These are phyloP conservation scores for Aphrophora alni DNA, from an alignment of 2,888 invertebrate species.

Conservation along the genomic window DNA sequence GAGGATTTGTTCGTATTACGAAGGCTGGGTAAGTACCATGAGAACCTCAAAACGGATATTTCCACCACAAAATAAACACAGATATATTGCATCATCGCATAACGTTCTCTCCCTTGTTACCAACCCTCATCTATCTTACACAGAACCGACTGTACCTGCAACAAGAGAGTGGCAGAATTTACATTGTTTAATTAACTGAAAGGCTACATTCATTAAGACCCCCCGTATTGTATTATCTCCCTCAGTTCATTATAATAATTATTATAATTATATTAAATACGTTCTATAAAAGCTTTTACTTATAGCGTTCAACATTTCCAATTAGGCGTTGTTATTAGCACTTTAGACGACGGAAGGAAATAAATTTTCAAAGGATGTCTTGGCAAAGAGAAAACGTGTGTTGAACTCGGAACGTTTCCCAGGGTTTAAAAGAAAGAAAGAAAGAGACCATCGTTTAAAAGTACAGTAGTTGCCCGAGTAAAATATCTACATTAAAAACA, in stretches of 20 bases:
- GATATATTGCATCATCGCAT: no score
- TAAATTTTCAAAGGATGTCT: background rate
- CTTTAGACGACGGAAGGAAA: background rate
- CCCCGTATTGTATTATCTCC: background rate
- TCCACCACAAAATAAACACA: no score
- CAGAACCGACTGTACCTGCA: background rate
- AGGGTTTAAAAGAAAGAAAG: background rate
- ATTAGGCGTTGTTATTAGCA: background rate
- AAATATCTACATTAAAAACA: no score
- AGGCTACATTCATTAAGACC: background rate
- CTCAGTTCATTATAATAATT: background rate
- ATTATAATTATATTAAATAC: background rate
- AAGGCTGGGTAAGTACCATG: no score
- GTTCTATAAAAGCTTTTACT: background rate
- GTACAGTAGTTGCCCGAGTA: no score
- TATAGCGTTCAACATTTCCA: background rate
- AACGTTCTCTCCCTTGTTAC: no score
- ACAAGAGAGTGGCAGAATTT: background rate
- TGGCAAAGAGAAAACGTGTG: background rate
- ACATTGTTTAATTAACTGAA: background rate
- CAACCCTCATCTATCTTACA: background rate
- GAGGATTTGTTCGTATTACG: no score
- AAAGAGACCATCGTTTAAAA: no score
- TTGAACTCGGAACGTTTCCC: background rate
- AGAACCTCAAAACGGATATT: no score